These are phyloP conservation scores for Troglohyphantes excavatus DNA, from an alignment of 2,888 invertebrate genomes.

Conservation along the genomic window DNA sequence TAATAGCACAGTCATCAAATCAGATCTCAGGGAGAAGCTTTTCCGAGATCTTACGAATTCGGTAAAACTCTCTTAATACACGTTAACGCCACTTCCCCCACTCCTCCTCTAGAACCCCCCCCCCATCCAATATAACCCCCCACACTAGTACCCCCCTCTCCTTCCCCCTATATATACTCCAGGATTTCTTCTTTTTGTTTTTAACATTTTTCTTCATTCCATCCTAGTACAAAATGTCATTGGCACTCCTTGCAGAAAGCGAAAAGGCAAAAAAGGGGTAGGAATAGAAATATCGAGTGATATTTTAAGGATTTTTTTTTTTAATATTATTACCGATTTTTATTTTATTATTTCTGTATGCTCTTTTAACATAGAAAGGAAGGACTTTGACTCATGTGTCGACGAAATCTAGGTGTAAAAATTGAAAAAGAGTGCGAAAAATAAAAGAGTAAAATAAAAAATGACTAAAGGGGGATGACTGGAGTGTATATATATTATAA, in stretches of 20 bases:
- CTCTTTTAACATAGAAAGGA: background rate
- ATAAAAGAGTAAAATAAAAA: background rate
- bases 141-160: background rate
- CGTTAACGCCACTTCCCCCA: constrained; percentile 52
- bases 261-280: constrained; percentile 24
- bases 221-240: constrained; percentile 41
- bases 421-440: constrained; percentile 22
- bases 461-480: background rate
- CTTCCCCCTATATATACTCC: constrained; percentile 18
- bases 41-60: constrained; percentile 61
- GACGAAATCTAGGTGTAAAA: constrained; percentile 48
- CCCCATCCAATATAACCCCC: constrained; percentile 31
- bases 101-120: background rate
- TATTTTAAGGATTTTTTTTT: constrained; percentile 19
- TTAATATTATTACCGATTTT: constrained; percentile 11
- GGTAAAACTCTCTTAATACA: constrained; percentile 74
- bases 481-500: constrained; percentile 23
- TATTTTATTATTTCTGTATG: background rate
- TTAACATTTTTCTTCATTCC: constrained; percentile 48
- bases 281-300: constrained; percentile 46
- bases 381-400: constrained; percentile 5
- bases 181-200: constrained; percentile 54
- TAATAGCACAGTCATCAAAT: constrained; percentile 72
- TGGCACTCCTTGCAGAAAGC: background rate
- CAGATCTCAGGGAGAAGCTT: constrained; percentile 68